phyloP scores from a whole-genome alignment of 2,888 invertebrate species.

The Galeruca laticollis region DNA sequence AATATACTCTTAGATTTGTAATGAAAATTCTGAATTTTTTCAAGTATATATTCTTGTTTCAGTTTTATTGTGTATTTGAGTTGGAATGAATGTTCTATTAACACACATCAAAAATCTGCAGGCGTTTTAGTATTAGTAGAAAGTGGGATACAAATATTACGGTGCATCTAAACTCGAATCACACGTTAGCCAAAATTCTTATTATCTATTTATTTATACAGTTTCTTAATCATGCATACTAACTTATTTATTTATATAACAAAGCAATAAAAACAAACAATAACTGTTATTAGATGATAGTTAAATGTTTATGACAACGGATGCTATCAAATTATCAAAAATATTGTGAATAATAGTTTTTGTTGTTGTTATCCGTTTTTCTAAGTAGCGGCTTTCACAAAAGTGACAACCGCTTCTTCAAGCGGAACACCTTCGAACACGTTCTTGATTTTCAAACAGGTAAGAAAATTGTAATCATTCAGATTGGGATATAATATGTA shows the following conservation, averaged over 20 bases:
- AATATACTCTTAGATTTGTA: no score
- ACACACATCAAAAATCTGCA: not conserved
- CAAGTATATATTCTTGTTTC: not conserved
- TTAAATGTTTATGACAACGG: no score
- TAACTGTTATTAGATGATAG: not conserved
- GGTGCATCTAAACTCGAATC: not conserved
- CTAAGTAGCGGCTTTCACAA: no score
- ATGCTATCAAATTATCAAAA: no score
- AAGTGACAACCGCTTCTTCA: no score
- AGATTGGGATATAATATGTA: no score
- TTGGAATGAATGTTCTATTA: not conserved
- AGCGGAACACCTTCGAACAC: no score
- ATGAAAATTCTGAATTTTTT: no score
- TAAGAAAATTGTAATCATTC: no score
- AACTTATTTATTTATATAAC: not conserved
- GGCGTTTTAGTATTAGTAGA: not conserved
- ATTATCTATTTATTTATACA: not conserved
- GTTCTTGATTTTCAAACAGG: no score
- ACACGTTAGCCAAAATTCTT: not conserved
- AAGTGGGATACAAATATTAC: not conserved
- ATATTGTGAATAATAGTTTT: no score
- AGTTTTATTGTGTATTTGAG: not conserved
- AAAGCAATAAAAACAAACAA: not conserved
- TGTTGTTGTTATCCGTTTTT: no score
- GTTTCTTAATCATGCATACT: not conserved